Percentiles rank a stretch among this genome's conserved stretches.
Evolutionary conservation across 2,113 vertebrate species (phyloP).

Genomic region (Saccopteryx bilineata): DNA sequence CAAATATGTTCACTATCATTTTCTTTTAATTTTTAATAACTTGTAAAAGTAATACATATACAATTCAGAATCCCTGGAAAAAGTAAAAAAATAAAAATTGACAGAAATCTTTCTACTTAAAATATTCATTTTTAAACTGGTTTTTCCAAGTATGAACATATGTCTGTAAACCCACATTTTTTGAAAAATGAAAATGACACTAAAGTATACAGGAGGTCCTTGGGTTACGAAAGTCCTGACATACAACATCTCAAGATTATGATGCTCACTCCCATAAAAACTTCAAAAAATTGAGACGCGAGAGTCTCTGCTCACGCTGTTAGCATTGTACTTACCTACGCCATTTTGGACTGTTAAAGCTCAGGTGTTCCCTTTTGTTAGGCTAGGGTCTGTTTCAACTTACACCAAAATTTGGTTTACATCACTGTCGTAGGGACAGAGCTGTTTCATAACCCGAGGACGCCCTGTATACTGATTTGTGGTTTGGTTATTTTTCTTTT

Average conservation of each 20-base stretch:
- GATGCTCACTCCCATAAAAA: too few relatives aligned
- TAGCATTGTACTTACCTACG: too few relatives aligned
- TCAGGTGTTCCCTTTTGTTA: too few relatives aligned
- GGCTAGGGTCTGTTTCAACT: too few relatives aligned
- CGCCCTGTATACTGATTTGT: not conserved
- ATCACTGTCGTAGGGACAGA: too few relatives aligned
- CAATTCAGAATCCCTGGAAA: conserved; percentile 16
- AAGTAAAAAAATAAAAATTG: conserved; percentile 47
- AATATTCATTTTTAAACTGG: not conserved
- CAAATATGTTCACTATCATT: not conserved
- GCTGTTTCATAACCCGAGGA: too few relatives aligned
- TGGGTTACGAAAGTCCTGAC: too few relatives aligned
- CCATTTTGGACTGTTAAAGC: too few relatives aligned
- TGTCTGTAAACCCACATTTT: not conserved
- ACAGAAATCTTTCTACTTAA: conserved; percentile 48
- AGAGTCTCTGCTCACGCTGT: too few relatives aligned
- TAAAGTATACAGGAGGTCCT: not conserved
- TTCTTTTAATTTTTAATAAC: conserved; percentile 30
- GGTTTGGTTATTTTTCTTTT: not conserved
- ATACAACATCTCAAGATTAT: too few relatives aligned
- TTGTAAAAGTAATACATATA: conserved; percentile 24
- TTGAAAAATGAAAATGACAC: not conserved
- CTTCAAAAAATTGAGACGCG: too few relatives aligned
- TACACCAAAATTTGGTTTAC: too few relatives aligned
- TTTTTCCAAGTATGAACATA: not conserved